phyloP scores from a whole-genome alignment of 2,113 vertebrate genomes.

The Rhynchomys soricoides region DNA sequence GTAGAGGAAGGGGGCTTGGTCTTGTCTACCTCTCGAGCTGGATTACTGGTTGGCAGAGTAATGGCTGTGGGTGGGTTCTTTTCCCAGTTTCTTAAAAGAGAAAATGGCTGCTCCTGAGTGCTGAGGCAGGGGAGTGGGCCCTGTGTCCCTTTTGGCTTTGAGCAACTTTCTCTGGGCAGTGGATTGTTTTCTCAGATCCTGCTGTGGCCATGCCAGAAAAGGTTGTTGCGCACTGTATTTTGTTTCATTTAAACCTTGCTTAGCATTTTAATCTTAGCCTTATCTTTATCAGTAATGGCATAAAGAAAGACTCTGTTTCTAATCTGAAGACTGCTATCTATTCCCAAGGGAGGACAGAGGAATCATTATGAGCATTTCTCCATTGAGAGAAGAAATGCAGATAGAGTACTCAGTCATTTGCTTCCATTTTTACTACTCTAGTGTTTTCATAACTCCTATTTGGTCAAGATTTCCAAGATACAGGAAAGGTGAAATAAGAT shows the following conservation, averaged over 20 bases:
- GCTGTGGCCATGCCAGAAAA: not conserved
- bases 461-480: slow-evolving; percentile 12
- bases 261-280: not conserved
- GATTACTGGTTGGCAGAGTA: not conserved
- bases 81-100: not conserved
- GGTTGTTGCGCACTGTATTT: not conserved
- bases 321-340: not conserved
- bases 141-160: not conserved
- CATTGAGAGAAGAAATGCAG: not conserved
- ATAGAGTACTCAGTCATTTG: not conserved
- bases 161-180: not conserved
- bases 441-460: not conserved
- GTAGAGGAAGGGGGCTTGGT: not conserved
- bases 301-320: not conserved
- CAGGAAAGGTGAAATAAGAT: not conserved
- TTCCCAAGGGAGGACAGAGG: not conserved
- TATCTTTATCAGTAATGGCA: not conserved
- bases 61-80: not conserved
- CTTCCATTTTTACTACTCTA: slow-evolving; percentile 34
- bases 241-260: not conserved
- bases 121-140: not conserved
- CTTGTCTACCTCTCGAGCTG: not conserved
- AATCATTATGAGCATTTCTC: not conserved
- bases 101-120: not conserved
- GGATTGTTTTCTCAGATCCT: not conserved